Conservation (phyloP, 2,797 vertebrate species). For the Corythornis leucogaster region DNA sequence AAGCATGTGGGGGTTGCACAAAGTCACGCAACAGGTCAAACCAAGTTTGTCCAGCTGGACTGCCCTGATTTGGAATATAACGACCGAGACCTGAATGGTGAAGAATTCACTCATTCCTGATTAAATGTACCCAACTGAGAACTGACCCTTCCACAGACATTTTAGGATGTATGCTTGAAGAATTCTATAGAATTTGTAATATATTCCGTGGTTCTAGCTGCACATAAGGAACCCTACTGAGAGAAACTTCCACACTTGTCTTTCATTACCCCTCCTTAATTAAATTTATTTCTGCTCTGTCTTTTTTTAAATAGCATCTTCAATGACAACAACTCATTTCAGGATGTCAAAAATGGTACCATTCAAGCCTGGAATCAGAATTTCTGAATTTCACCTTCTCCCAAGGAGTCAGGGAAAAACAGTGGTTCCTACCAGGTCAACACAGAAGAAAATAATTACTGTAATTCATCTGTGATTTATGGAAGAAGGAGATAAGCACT, state of each 20-base stretch:
- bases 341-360: neutral
- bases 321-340: neutral
- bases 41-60: neutral
- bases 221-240: neutral
- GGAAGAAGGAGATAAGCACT: neutral
- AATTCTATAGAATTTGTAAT: neutral
- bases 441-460: neutral
- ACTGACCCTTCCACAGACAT: neutral
- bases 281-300: neutral
- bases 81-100: neutral
- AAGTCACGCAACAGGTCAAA: neutral
- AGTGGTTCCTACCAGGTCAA: neutral
- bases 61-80: neutral
- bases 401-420: neutral
- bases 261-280: neutral
- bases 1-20: rapidly evolving
- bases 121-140: neutral
- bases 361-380: neutral
- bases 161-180: neutral
- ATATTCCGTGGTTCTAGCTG: neutral
- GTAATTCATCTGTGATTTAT: neutral
- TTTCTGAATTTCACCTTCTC: neutral
- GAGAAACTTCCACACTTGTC: neutral
- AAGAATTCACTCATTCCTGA: neutral
- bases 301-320: neutral